phyloP scores from a whole-genome alignment of 2,888 invertebrate genomes.

The Gastracanthus pulcherrimus region DNA sequence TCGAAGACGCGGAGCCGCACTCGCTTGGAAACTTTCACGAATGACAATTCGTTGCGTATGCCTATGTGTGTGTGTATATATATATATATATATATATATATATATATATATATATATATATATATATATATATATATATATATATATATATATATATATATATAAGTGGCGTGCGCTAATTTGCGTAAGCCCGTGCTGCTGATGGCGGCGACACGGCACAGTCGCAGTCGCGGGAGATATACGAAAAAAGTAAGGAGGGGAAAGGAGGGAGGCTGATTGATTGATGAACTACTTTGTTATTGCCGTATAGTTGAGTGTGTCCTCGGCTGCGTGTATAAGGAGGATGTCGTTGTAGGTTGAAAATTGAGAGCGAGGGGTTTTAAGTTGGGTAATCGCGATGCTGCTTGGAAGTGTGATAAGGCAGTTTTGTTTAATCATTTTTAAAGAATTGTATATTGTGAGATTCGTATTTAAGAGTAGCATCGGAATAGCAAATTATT shows the following conservation, averaged over 20 bases:
- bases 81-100: not conserved
- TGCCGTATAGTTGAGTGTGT: not conserved
- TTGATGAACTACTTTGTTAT: slow-evolving; percentile 40
- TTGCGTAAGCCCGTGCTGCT: not conserved
- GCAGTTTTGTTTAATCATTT: too few relatives aligned
- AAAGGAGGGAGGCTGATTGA: slow-evolving; percentile 10
- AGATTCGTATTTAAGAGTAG: too few relatives aligned
- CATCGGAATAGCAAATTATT: too few relatives aligned
- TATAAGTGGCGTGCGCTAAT: not conserved
- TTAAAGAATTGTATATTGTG: too few relatives aligned
- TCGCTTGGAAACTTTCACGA: slow-evolving; percentile 23
- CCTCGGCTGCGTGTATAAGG: not conserved
- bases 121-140: not conserved
- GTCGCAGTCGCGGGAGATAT: not conserved
- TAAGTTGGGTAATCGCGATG: too few relatives aligned
- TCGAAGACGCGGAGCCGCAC: not conserved
- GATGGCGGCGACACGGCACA: not conserved
- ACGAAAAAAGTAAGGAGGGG: not conserved
- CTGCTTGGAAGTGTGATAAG: too few relatives aligned
- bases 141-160: not conserved
- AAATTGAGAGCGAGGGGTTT: too few relatives aligned
- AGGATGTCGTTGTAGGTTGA: not conserved
- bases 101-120: not conserved
- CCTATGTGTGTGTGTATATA: too few relatives aligned
- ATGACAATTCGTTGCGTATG: not conserved